Evolutionary conservation across 2,888 invertebrate species (phyloP).

Genomic region (Magallana nippona): DNA sequence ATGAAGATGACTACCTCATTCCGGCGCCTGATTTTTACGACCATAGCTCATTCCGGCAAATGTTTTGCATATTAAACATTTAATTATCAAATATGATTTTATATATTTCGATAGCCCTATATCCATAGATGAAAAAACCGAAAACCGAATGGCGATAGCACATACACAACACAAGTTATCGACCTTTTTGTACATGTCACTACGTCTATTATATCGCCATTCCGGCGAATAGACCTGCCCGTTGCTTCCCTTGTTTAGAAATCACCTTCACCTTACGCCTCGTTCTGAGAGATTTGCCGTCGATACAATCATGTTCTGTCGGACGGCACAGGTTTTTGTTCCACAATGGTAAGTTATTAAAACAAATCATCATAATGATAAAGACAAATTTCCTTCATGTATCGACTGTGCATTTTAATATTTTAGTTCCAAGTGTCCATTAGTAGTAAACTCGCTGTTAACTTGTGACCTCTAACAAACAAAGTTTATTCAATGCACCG

Average conservation of each 20-base stretch:
- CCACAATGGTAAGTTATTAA: conserved; percentile 69
- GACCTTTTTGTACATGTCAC: no score
- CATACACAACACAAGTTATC: no score
- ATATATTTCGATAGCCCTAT: no score
- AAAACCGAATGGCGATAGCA: no score
- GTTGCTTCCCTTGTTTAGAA: neutral
- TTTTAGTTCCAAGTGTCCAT: neutral
- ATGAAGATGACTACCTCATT: no score
- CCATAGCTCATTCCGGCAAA: no score
- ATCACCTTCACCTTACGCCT: conserved; percentile 54
- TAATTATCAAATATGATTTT: no score
- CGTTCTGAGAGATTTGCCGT: conserved; percentile 61
- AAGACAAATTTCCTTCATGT: neutral
- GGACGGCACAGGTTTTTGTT: conserved; percentile 66
- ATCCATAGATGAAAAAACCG: no score
- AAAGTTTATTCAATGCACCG: neutral
- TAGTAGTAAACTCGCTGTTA: neutral
- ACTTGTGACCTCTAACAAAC: conserved; percentile 43
- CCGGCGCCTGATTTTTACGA: no score
- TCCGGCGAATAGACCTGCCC: no score
- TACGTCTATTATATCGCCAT: no score
- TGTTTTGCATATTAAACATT: no score
- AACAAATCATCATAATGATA: neutral
- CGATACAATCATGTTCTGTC: conserved; percentile 70
- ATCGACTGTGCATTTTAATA: neutral